Evolutionary conservation across 2,113 vertebrate species (phyloP).

Genomic region (Misgurnus mizolepis): DNA sequence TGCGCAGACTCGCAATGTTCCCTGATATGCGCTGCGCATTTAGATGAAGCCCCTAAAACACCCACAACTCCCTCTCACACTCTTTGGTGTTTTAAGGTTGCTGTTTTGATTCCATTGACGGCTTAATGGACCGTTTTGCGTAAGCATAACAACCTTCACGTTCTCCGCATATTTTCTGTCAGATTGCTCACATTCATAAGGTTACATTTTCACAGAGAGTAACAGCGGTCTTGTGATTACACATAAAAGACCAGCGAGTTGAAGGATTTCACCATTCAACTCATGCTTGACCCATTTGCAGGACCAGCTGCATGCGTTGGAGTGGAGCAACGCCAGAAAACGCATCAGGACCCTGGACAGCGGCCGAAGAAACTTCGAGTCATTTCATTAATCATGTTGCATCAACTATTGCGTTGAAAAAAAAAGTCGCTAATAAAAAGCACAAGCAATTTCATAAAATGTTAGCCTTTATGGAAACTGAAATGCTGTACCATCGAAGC

Average conservation of each 20-base stretch:
- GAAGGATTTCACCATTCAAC: constrained; percentile 28
- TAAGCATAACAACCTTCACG: not conserved
- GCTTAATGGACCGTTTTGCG: too few relatives aligned
- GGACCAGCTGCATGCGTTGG: constrained; percentile 2
- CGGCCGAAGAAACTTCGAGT: constrained; percentile 7
- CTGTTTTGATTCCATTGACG: not conserved
- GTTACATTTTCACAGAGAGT: not conserved
- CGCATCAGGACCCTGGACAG: constrained; percentile 44
- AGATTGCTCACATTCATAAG: not conserved
- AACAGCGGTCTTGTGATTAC: not conserved
- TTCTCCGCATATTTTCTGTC: not conserved
- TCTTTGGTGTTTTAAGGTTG: not conserved
- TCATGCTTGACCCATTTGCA: constrained; percentile 41
- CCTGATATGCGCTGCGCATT: constrained; percentile 47
- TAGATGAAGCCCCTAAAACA: constrained; percentile 36
- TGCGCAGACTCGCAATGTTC: constrained; percentile 48
- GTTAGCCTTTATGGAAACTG: not conserved
- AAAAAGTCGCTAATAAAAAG: not conserved
- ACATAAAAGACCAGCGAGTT: not conserved
- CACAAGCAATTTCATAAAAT: not conserved
- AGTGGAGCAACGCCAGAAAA: not conserved
- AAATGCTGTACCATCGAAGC: not conserved
- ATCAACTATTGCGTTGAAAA: not conserved
- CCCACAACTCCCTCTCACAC: not conserved
- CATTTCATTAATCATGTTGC: constrained; percentile 15